These are phyloP conservation scores for Archips xylosteana DNA, from an alignment of 2,888 invertebrate genomes.

Conservation along the genomic window DNA sequence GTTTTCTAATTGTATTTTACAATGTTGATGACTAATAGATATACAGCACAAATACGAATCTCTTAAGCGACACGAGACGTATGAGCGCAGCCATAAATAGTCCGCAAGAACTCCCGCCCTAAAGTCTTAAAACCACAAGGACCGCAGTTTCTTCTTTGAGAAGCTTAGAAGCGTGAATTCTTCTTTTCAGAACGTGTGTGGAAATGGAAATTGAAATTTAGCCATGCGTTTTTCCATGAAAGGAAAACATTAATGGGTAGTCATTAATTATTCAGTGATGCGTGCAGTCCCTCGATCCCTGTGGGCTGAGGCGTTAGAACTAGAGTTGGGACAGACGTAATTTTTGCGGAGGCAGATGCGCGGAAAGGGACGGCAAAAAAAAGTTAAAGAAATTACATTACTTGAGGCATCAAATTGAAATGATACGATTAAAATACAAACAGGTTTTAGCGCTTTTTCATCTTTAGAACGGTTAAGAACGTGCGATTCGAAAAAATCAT, in stretches of 20 bases:
- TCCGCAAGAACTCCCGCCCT: background rate
- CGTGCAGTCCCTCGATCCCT: background rate
- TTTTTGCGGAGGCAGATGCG: too few species aligned
- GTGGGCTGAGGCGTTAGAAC: background rate
- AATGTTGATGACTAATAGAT: too few species aligned
- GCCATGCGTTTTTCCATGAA: slow-evolving; percentile 1
- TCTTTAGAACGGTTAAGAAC: too few species aligned
- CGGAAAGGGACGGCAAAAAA: too few species aligned
- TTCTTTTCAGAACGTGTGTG: background rate
- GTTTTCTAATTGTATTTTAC: too few species aligned
- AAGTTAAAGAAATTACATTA: too few species aligned
- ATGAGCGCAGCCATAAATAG: background rate
- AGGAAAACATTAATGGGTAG: slow-evolving; percentile 6
- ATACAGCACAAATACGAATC: too few species aligned
- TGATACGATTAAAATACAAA: too few species aligned
- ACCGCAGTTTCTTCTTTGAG: background rate
- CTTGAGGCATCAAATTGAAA: too few species aligned
- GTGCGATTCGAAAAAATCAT: too few species aligned
- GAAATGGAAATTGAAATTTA: background rate
- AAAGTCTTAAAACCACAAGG: background rate
- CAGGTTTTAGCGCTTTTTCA: too few species aligned
- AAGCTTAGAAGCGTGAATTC: background rate
- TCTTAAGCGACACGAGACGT: background rate
- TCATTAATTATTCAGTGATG: background rate
- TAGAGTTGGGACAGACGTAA: too few species aligned